These are phyloP conservation scores for Agelaius tricolor DNA, from an alignment of 2,113 vertebrate genomes.

Conservation along the genomic window DNA sequence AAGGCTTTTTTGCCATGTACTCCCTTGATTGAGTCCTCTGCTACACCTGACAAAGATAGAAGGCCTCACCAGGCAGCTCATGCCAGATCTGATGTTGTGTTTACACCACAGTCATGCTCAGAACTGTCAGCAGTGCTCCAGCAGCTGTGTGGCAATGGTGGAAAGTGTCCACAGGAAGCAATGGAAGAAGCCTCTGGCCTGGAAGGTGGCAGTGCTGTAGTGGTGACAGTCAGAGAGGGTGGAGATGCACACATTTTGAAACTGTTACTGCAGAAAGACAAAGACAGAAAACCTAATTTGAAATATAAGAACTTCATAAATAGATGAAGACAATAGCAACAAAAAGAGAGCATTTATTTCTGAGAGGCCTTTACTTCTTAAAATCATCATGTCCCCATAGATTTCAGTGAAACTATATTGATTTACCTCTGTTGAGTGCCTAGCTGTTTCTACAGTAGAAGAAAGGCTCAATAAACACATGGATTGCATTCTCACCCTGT, in stretches of 20 bases:
- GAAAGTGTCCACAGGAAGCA: not conserved
- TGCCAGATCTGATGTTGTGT: not conserved
- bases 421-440: not conserved
- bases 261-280: not conserved
- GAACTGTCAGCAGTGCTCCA: not conserved
- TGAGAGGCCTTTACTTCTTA: not conserved
- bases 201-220: not conserved
- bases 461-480: conserved; percentile 7
- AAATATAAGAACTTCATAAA: not conserved
- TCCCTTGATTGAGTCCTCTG: not conserved
- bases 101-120: not conserved
- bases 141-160: not conserved
- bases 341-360: not conserved
- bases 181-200: not conserved
- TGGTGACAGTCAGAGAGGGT: not conserved
- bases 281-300: not conserved
- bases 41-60: not conserved
- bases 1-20: not conserved
- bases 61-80: not conserved
- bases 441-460: not conserved
- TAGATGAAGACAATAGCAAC: not conserved
- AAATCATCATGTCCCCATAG: not conserved
- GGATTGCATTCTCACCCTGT: not conserved
- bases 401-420: not conserved
- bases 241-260: not conserved